Evolutionary conservation across 2,113 vertebrate species (phyloP).

Genomic region (Thryonomys swinderianus): DNA sequence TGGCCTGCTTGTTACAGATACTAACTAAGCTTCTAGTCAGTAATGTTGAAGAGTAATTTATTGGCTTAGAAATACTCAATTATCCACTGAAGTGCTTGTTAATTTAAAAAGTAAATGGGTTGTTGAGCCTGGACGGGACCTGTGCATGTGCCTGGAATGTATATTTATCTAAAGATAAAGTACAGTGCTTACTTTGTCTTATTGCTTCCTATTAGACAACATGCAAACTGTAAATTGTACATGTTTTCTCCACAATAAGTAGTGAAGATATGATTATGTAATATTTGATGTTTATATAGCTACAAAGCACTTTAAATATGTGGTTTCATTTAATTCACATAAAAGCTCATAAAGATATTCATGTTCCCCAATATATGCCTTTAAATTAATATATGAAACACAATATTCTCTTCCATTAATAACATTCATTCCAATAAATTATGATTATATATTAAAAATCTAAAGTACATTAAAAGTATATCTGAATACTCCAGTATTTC

Average conservation of each 20-base stretch:
- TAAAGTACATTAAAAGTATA: neutral
- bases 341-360: neutral
- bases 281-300: neutral
- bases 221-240: neutral
- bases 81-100: slow-evolving; percentile 75
- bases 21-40: slow-evolving; percentile 74
- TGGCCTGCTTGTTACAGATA: neutral
- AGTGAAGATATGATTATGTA: neutral
- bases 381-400: slow-evolving; percentile 17
- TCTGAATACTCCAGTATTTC: slow-evolving; percentile 6
- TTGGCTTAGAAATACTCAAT: slow-evolving; percentile 82
- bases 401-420: neutral
- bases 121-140: neutral
- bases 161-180: slow-evolving; percentile 29
- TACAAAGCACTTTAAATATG: neutral
- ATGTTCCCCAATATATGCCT: neutral
- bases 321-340: slow-evolving; percentile 1
- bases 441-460: slow-evolving; percentile 27
- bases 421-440: neutral
- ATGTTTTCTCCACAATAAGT: neutral
- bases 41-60: slow-evolving; percentile 79
- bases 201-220: slow-evolving; percentile 13
- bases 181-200: neutral
- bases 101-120: slow-evolving; percentile 69
- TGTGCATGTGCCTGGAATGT: neutral